phyloP scores from a whole-genome alignment of 2,113 vertebrate genomes.

The Uropsilus gracilis region DNA sequence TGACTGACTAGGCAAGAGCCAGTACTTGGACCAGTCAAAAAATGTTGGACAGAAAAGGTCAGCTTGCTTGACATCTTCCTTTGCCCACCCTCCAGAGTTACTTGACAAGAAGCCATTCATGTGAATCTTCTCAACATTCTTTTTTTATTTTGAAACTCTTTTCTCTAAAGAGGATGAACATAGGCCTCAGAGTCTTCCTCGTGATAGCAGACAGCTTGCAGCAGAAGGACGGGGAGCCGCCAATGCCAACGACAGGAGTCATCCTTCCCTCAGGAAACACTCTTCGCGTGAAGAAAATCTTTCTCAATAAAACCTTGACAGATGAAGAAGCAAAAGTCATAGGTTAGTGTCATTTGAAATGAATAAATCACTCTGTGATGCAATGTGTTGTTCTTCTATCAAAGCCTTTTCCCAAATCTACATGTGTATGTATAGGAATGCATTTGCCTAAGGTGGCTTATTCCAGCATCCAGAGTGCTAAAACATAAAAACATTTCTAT shows the following conservation, averaged over 20 bases:
- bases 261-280: slow-evolving; percentile 99
- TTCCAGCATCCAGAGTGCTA: not conserved
- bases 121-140: not conserved
- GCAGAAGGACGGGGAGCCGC: slow-evolving; percentile 98
- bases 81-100: not conserved
- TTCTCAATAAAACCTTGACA: slow-evolving; percentile 98
- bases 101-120: not conserved
- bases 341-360: slow-evolving; percentile 85
- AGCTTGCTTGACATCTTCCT: not conserved
- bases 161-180: slow-evolving; percentile 95
- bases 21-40: not conserved
- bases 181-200: slow-evolving; percentile 97
- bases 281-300: slow-evolving; percentile 99
- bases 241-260: slow-evolving; percentile 98
- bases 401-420: not conserved
- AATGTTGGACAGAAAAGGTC: not conserved
- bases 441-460: not conserved
- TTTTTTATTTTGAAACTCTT: slow-evolving; percentile 43
- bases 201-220: slow-evolving; percentile 99
- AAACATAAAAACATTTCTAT: not conserved
- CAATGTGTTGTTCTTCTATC: not conserved
- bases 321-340: slow-evolving; percentile 99
- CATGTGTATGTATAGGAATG: not conserved
- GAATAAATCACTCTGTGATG: not conserved
- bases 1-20: not conserved